These are phyloP conservation scores for Turritopsis rubra DNA, from an alignment of 30 jellyfish, hydroid and myxozoan genomes.

Conservation along the genomic window DNA sequence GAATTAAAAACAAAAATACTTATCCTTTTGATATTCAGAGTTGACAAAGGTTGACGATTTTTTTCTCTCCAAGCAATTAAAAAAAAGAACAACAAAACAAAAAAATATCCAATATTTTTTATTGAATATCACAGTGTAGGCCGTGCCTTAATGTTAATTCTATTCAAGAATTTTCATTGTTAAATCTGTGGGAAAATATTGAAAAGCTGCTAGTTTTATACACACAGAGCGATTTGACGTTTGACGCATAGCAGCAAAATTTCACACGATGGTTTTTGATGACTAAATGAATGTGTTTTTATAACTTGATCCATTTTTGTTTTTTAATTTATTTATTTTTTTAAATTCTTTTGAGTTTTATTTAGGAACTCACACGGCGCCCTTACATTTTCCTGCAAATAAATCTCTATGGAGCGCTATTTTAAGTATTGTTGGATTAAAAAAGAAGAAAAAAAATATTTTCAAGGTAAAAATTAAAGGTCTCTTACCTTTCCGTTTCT, in stretches of 20 bases:
- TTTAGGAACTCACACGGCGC: too few species aligned
- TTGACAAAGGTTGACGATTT: neutral
- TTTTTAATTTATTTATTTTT: too few species aligned
- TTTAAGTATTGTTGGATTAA: too few species aligned
- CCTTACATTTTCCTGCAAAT: too few species aligned
- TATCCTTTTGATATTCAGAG: neutral
- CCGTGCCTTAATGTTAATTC: neutral
- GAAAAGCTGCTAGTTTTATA: neutral
- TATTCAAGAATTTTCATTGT: neutral
- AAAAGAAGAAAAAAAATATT: too few species aligned
- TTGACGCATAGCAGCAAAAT: neutral
- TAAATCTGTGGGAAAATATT: neutral
- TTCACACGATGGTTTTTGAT: neutral
- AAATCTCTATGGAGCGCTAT: too few species aligned
- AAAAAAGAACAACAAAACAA: neutral
- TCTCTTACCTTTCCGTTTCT: slow-evolving; percentile 23
- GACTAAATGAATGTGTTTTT: neutral
- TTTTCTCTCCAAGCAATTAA: neutral
- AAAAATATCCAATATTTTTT: neutral
- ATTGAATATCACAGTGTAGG: neutral
- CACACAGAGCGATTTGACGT: neutral
- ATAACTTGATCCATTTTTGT: too few species aligned
- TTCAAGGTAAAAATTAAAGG: neutral
- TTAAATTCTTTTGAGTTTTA: too few species aligned
- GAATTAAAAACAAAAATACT: too few species aligned